A percentile compares a stretch with the other conserved stretches of the same genome.
These are phyloP conservation scores for Falcunculus frontatus DNA, from an alignment of 2,113 vertebrate genomes.

Conservation along the genomic window DNA sequence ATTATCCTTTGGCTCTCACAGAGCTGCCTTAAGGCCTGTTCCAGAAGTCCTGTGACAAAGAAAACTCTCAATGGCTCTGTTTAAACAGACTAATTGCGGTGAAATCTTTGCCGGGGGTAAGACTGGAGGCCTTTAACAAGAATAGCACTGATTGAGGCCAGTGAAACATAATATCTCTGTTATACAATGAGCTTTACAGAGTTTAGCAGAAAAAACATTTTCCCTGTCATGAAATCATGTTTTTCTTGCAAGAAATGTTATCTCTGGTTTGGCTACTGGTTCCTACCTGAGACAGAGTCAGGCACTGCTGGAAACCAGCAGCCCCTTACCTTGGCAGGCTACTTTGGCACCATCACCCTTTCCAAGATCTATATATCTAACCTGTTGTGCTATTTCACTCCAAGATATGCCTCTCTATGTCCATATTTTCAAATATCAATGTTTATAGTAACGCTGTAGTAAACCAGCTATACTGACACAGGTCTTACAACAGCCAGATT, in stretches of 20 bases:
- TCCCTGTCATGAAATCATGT: not conserved
- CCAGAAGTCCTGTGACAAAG: slow-evolving; percentile 6
- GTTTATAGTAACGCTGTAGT: not conserved
- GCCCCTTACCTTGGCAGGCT: not conserved
- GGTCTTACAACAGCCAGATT: not conserved
- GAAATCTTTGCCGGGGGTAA: slow-evolving; percentile 29
- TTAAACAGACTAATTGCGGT: slow-evolving; percentile 41
- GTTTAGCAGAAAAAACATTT: not conserved
- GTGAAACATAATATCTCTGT: not conserved
- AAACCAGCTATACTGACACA: not conserved
- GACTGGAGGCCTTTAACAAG: not conserved
- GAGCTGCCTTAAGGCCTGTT: slow-evolving; percentile 5
- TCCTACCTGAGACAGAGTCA: not conserved
- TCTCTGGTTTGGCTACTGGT: not conserved
- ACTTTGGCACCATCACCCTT: not conserved
- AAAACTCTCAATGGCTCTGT: slow-evolving; percentile 34
- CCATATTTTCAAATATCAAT: not conserved
- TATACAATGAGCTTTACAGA: not conserved
- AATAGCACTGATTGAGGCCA: not conserved
- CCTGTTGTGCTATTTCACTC: not conserved
- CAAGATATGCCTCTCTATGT: not conserved
- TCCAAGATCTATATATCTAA: not conserved
- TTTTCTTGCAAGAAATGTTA: slow-evolving; percentile 19
- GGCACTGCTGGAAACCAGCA: not conserved
- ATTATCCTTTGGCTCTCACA: slow-evolving; percentile 5